Evolutionary conservation across 1,140 invertebrate genomes (phyloP).

Genomic region (Drosophila ohnishii): DNA sequence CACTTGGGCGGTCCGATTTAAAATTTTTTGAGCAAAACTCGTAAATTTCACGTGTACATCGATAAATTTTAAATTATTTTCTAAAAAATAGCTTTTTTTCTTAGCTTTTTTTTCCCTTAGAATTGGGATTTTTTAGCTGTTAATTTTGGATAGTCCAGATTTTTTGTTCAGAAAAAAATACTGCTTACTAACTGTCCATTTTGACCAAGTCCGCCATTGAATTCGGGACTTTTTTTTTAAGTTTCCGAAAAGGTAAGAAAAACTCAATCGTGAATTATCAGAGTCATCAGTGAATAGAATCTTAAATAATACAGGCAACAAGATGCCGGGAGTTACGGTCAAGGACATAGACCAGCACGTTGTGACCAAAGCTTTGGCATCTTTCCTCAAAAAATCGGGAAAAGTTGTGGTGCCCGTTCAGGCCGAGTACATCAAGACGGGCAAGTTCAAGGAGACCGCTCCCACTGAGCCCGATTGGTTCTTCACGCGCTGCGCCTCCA

Average conservation of each 20-base stretch:
- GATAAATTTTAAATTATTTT: no score
- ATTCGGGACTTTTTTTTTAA: neutral
- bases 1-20: neutral
- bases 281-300: neutral
- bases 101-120: no score
- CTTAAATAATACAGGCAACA: neutral
- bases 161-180: no score
- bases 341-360: conserved; percentile 99
- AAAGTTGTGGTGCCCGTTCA: conserved; percentile 99
- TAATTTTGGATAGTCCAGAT: no score
- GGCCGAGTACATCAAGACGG: conserved; percentile 97
- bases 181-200: conserved; percentile 10
- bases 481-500: conserved; percentile 95
- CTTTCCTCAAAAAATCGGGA: conserved; percentile 98
- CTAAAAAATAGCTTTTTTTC: no score
- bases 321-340: conserved; percentile 94
- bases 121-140: no score
- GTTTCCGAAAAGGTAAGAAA: neutral
- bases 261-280: conserved; percentile 2
- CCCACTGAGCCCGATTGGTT: conserved; percentile 99
- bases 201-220: neutral
- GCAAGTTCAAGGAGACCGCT: conserved; percentile 96
- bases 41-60: neutral
- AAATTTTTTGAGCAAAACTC: neutral
- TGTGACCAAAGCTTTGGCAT: conserved; percentile 96